Conservation (phyloP, 2,888 invertebrate species). For the Troilus luridus region DNA sequence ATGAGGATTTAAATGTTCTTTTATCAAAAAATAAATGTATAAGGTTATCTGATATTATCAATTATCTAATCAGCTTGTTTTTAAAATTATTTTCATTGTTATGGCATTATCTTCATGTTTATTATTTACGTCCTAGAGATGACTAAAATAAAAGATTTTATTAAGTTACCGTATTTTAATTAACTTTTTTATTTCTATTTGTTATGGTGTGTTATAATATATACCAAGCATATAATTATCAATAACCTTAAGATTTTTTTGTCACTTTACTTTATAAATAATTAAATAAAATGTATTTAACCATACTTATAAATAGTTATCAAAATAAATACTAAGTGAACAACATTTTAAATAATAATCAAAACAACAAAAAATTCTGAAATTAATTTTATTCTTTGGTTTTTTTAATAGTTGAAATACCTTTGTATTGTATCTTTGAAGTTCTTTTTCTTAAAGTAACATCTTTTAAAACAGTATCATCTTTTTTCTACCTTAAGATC, state of each 20-base stretch:
- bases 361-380: not conserved
- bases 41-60: not conserved
- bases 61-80: not conserved
- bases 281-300: not conserved
- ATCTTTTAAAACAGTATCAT: too few relatives aligned
- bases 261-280: not conserved
- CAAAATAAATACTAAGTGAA: not conserved
- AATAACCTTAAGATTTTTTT: not conserved
- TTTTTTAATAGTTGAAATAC: not conserved
- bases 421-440: not conserved
- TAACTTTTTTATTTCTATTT: not conserved
- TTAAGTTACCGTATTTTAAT: not conserved
- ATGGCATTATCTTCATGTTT: not conserved
- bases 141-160: not conserved
- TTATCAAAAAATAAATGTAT: not conserved
- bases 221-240: constrained; percentile 20
- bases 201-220: not conserved
- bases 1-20: not conserved
- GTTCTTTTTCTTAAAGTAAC: not conserved
- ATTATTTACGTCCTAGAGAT: not conserved
- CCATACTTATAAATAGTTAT: not conserved
- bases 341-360: not conserved
- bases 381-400: not conserved
- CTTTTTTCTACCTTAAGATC: too few relatives aligned
- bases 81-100: not conserved